These are phyloP conservation scores for Drosophila parvula DNA, from an alignment of 1,140 invertebrate species.

Conservation along the genomic window DNA sequence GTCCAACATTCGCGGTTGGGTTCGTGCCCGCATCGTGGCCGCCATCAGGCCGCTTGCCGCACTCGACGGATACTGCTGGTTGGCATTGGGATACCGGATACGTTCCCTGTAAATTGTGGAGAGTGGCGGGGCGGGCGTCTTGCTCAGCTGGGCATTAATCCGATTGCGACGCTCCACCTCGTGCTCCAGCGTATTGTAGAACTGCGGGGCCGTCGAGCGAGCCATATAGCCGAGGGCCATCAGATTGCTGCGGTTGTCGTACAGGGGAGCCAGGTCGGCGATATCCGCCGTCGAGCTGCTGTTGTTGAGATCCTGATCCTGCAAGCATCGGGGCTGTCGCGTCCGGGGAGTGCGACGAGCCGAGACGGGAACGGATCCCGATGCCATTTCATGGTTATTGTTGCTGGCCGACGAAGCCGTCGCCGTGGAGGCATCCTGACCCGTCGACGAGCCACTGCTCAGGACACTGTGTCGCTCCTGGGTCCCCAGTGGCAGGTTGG, in stretches of 20 bases:
- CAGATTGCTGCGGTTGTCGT: constrained; percentile 79
- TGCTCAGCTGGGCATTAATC: constrained; percentile 79
- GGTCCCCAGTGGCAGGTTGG: constrained; percentile 36
- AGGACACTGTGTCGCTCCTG: constrained; percentile 83
- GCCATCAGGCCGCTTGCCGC: constrained; percentile 61
- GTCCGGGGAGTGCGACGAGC: constrained; percentile 46
- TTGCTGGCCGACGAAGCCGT: constrained; percentile 61
- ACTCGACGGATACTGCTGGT: constrained; percentile 68
- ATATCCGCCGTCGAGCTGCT: constrained; percentile 74
- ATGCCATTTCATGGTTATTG: constrained; percentile 41
- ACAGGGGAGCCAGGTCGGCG: constrained; percentile 70
- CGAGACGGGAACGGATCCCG: constrained; percentile 6
- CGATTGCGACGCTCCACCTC: constrained; percentile 81
- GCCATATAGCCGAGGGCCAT: constrained; percentile 79
- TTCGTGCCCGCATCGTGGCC: constrained; percentile 77
- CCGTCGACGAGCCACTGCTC: constrained; percentile 73
- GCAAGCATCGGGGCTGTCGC: constrained; percentile 36
- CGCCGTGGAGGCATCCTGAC: constrained; percentile 71
- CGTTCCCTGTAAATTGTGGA: constrained; percentile 80
- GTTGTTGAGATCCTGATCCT: constrained; percentile 74
- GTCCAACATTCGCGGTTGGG: constrained; percentile 86
- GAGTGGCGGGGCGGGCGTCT: constrained; percentile 51
- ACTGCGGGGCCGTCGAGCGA: constrained; percentile 67
- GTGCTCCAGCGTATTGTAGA: constrained; percentile 78
- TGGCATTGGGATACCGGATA: constrained; percentile 61